Percentiles rank a stretch among this genome's conserved stretches.
phyloP scores from a whole-genome alignment of 1,140 invertebrate species.

The Papilio helenus region DNA sequence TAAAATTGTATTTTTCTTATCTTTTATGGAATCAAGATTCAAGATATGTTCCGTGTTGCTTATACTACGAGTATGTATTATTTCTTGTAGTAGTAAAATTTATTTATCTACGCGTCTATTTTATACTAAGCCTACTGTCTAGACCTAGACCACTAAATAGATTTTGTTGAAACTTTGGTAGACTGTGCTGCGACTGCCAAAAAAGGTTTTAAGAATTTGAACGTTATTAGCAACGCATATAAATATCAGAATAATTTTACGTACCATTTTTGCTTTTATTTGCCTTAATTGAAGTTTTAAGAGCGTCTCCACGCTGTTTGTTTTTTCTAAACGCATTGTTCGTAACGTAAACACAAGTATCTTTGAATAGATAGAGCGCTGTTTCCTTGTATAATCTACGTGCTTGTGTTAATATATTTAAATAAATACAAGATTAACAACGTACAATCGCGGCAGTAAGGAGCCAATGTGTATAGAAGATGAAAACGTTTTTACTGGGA shows the following conservation, averaged over 20 bases:
- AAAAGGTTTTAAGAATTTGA: neutral
- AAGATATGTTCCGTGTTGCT: conserved; percentile 63
- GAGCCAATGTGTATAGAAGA: conserved; percentile 47
- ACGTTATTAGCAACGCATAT: neutral
- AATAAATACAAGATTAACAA: conserved; percentile 27
- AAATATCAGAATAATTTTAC: neutral
- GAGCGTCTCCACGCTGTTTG: conserved; percentile 6
- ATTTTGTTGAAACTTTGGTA: no score
- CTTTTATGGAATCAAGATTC: conserved; percentile 68
- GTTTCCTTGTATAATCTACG: conserved; percentile 34
- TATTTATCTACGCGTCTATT: neutral
- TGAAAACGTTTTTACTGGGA: conserved; percentile 74
- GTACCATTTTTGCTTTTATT: neutral
- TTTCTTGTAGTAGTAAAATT: neutral
- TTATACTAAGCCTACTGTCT: neutral
- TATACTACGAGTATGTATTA: neutral
- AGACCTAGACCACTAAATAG: no score
- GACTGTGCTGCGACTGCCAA: no score
- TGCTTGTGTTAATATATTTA: neutral
- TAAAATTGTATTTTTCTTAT: conserved; percentile 69
- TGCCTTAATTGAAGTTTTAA: neutral
- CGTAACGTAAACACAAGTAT: conserved; percentile 33
- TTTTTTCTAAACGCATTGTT: conserved; percentile 34
- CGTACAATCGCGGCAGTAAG: neutral
- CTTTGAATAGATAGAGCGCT: conserved; percentile 25